Conservation (phyloP, 1,140 invertebrate genomes). For the Liolophura sinensis region DNA sequence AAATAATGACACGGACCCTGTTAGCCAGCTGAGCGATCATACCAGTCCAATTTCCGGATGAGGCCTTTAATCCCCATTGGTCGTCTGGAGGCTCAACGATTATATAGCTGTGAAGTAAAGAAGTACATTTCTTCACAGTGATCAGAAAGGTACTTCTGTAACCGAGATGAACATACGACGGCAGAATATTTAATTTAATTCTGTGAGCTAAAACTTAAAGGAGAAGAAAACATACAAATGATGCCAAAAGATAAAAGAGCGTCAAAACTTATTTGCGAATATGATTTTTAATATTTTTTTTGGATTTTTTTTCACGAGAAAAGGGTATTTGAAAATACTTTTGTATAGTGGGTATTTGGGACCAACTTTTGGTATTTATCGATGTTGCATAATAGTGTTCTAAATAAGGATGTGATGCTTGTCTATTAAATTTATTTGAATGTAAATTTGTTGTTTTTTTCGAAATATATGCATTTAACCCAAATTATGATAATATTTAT, state of each 20-base stretch:
- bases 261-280: too few relatives aligned
- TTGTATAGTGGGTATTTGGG: too few relatives aligned
- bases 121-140: background rate
- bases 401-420: too few relatives aligned
- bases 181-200: background rate
- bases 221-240: too few relatives aligned
- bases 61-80: constrained; percentile 15
- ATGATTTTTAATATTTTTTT: too few relatives aligned
- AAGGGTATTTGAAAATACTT: too few relatives aligned
- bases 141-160: too few relatives aligned
- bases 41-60: constrained; percentile 16
- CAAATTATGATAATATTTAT: background rate
- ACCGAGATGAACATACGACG: background rate
- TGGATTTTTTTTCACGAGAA: too few relatives aligned
- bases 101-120: constrained; percentile 14
- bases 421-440: too few relatives aligned
- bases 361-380: too few relatives aligned
- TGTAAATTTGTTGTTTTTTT: background rate
- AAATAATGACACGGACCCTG: constrained; percentile 13
- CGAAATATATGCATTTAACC: background rate
- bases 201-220: background rate
- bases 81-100: constrained; percentile 22
- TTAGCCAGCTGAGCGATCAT: constrained; percentile 26
- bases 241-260: too few relatives aligned
- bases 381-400: too few relatives aligned